These are phyloP conservation scores for Timema cristinae DNA, from an alignment of 2,888 invertebrate genomes.

Conservation along the genomic window DNA sequence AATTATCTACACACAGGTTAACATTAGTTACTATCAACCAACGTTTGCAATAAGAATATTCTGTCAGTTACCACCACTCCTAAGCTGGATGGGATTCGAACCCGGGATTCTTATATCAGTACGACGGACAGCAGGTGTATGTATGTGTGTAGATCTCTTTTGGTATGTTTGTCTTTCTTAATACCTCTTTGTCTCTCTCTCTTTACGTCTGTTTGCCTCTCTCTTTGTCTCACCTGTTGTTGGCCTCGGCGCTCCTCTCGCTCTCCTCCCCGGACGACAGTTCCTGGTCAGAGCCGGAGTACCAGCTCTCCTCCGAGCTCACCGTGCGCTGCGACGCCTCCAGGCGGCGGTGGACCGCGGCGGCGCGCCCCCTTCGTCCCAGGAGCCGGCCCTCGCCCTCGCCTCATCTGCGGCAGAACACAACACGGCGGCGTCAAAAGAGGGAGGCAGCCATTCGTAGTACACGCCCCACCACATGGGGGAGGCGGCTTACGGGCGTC, in stretches of 20 bases:
- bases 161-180: no score
- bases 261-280: conserved; percentile 62
- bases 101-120: no score
- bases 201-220: not conserved
- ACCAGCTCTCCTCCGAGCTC: conserved; percentile 62
- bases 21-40: no score
- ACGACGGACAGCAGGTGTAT: no score
- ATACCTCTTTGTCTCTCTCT: no score
- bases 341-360: conserved; percentile 49
- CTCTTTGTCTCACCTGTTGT: conserved; percentile 48
- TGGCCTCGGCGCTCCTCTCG: conserved; percentile 48
- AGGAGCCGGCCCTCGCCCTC: conserved; percentile 68
- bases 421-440: not conserved
- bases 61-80: no score
- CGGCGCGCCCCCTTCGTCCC: conserved; percentile 60
- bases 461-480: conserved; percentile 7
- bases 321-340: conserved; percentile 46
- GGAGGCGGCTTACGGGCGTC: no score
- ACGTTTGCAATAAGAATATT: no score
- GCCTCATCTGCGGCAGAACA: conserved; percentile 65
- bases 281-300: conserved; percentile 42
- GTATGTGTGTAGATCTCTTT: no score
- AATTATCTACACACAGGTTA: no score
- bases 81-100: no score
- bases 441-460: not conserved